These are phyloP conservation scores for Sus cebifrons DNA, from an alignment of 2,797 vertebrate species.

Conservation along the genomic window DNA sequence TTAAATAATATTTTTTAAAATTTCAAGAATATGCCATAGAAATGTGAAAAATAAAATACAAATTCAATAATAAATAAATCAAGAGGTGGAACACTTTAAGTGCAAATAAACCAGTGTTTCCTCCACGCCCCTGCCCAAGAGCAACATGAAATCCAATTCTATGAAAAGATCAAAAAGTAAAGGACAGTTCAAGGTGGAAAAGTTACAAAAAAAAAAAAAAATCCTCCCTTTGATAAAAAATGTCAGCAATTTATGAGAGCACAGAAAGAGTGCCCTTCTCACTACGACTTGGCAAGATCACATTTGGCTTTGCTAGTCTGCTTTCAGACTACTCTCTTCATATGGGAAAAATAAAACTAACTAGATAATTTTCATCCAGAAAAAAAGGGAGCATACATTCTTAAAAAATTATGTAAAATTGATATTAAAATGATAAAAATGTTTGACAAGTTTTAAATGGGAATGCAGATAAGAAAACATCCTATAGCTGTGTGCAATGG, in stretches of 20 bases:
- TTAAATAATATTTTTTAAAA: constrained; percentile 10
- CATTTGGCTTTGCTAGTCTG: constrained; percentile 11
- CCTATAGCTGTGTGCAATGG: not conserved
- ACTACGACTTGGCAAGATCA: constrained; percentile 21
- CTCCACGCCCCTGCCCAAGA: not conserved
- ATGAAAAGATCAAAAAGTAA: constrained; percentile 45
- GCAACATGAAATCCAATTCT: not conserved
- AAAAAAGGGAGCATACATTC: constrained; percentile 49
- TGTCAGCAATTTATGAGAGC: constrained; percentile 61
- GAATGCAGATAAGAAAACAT: constrained; percentile 55
- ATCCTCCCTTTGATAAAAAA: constrained; percentile 55
- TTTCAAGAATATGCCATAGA: constrained; percentile 19
- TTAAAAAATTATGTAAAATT: not conserved
- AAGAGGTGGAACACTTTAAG: not conserved
- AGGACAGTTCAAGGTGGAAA: constrained; percentile 47
- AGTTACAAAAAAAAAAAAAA: not conserved
- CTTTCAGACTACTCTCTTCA: constrained; percentile 54
- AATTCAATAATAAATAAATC: constrained; percentile 13
- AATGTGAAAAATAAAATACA: constrained; percentile 37
- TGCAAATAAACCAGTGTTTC: not conserved
- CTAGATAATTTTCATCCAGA: constrained; percentile 55
- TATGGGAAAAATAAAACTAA: constrained; percentile 59
- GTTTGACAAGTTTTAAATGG: constrained; percentile 45
- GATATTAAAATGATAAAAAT: constrained; percentile 33
- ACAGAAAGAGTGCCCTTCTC: constrained; percentile 41